Evolutionary conservation across 2,888 invertebrate species (phyloP), one percentile per base, ranked within the genome.

Genomic region (Reticulitermes lucifugus): DNA sequence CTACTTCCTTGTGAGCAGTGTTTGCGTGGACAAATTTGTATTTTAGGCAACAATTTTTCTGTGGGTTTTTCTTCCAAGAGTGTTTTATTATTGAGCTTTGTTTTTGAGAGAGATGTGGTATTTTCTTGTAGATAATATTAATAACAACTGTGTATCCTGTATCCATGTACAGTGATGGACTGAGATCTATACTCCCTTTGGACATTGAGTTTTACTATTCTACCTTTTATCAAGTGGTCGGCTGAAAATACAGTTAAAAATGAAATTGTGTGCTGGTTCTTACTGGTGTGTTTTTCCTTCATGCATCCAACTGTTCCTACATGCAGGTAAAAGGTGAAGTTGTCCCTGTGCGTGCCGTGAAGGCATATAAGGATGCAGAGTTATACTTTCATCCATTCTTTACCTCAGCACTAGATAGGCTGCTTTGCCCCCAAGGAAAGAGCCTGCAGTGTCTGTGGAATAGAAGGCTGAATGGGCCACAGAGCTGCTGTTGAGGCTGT

Each of bases 121-220:
- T 86, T 86, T 86, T 87, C 86, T 85, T 86, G 87, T 87, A 87
- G 84, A 84, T 87, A 86, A 84, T 84, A 60, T 60, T 60, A 60
- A n/a, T 65, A 65, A 65, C 65, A 71, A 86, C 73, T 71, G 80
- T 86, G 84, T 85, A 86, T 77, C 75, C 84, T 86, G 84, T 86
- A 86, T 86, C 86, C 84, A 86, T 87, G 86, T 87, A 86, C 86
- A 87, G 86, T 84, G 82, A 86, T 80, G 86, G 87, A 87, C 87
- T 87, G 87, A 87, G 83, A 85, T 83, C 84, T 82, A 46, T 84
- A 81, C 86, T 85, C 75, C 83, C 82, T 83, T 84, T 86, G 83
- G 83, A 77, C 43, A 84, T 85, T 87, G 85, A 85, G 85, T 87
- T 87, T 83, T 86, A 84, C 75, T 85, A 84, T 85, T 83, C 84